These are phyloP conservation scores for Ochropacha duplaris DNA, from an alignment of 2,888 invertebrate genomes.

Conservation along the genomic window DNA sequence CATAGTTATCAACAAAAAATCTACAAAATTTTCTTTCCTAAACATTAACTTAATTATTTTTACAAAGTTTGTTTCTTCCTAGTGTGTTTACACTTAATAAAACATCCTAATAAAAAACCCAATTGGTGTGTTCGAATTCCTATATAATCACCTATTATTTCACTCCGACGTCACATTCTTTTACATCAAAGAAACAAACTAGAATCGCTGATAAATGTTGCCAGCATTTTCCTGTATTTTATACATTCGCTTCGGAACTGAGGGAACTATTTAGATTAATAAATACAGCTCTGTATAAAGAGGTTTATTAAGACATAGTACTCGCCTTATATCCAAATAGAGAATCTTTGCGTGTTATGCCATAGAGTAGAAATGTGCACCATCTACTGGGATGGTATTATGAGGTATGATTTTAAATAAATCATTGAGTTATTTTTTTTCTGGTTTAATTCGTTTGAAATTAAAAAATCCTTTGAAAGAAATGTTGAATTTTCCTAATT, in stretches of 20 bases:
- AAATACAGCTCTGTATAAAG: slow-evolving; percentile 28
- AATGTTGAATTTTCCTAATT: no score
- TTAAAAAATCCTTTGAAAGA: no score
- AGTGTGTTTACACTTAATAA: slow-evolving; percentile 1
- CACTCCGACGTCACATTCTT: slow-evolving; percentile 19
- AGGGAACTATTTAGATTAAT: slow-evolving; percentile 29
- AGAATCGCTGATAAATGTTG: slow-evolving; percentile 30
- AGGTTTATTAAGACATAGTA: slow-evolving; percentile 30
- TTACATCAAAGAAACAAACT: slow-evolving; percentile 27
- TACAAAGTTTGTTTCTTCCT: no score
- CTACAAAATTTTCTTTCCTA: no score
- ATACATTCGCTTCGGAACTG: background rate
- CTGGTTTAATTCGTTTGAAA: no score
- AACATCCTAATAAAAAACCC: background rate
- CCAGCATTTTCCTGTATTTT: slow-evolving; percentile 22
- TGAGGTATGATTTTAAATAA: background rate
- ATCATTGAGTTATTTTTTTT: background rate
- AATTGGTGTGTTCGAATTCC: slow-evolving; percentile 10
- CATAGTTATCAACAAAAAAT: no score
- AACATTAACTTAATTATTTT: no score
- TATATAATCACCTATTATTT: slow-evolving; percentile 24
- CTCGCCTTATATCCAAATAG: slow-evolving; percentile 25
- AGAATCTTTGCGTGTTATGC: slow-evolving; percentile 23
- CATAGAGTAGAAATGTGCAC: slow-evolving; percentile 14
- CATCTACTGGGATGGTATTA: slow-evolving; percentile 3